Percentiles rank a stretch among this genome's conserved stretches.
Conservation (phyloP, 2,113 vertebrate species). For the Hippocampus comes region DNA sequence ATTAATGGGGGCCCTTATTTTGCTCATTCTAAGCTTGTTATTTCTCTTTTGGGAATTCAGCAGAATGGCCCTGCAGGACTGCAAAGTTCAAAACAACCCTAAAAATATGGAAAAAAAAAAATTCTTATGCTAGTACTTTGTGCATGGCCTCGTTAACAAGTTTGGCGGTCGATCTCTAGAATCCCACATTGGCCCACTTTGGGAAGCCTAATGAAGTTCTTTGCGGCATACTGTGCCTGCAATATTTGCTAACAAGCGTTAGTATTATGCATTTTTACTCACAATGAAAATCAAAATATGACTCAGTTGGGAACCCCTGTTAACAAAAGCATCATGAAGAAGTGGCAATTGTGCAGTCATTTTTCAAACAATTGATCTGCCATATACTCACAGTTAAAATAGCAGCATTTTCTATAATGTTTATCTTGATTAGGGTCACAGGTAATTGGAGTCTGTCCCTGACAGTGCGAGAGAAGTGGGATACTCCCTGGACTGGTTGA, state of each 20-base stretch:
- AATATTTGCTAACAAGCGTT: not conserved
- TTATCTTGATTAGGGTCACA: too few species aligned
- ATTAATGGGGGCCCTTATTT: not conserved
- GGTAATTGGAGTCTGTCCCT: too few species aligned
- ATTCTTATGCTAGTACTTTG: not conserved
- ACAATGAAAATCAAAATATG: not conserved
- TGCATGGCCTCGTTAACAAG: not conserved
- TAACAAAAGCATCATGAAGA: not conserved
- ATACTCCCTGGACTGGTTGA: too few species aligned
- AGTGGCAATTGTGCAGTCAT: not conserved
- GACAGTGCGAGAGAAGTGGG: too few species aligned
- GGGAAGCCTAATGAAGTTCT: not conserved
- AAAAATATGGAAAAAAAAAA: not conserved
- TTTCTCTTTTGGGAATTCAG: not conserved
- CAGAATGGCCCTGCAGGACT: conserved; percentile 4
- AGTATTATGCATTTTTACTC: not conserved
- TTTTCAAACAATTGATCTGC: not conserved
- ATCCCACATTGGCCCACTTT: conserved; percentile 4
- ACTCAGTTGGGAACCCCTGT: not conserved
- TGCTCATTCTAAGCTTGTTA: not conserved
- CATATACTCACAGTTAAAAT: not conserved
- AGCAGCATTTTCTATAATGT: too few species aligned
- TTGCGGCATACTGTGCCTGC: not conserved
- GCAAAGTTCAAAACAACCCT: not conserved
- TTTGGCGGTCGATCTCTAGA: not conserved